Conservation (phyloP, 2,888 invertebrate species). For the Epistrophella euchroma region DNA sequence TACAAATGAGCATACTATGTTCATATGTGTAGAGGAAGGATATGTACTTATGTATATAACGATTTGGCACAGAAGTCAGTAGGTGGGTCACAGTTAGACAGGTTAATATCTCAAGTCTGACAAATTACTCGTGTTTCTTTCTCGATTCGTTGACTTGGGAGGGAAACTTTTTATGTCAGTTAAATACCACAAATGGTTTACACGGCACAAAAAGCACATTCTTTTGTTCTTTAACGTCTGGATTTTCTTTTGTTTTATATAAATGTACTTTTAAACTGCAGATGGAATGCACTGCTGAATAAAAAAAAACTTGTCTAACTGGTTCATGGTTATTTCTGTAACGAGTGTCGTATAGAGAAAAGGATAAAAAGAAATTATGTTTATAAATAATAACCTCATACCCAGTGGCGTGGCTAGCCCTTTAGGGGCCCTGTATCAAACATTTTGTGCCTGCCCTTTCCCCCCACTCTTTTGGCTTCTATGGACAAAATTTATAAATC, state of each 20-base stretch:
- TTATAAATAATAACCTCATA: not conserved
- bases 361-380: not conserved
- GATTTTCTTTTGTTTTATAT: not conserved
- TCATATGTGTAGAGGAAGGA: not conserved
- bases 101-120: constrained; percentile 73
- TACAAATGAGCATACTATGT: not conserved
- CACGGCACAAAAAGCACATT: constrained; percentile 35
- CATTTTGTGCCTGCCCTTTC: too few relatives aligned
- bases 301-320: not conserved
- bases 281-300: too few relatives aligned
- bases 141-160: constrained; percentile 59
- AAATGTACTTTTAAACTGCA: too few relatives aligned
- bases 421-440: too few relatives aligned
- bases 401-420: too few relatives aligned
- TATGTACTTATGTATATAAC: not conserved
- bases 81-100: constrained; percentile 59
- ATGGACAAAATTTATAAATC: too few relatives aligned
- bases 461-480: too few relatives aligned
- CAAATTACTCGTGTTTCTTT: constrained; percentile 66
- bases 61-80: constrained; percentile 33
- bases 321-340: not conserved
- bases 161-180: constrained; percentile 44
- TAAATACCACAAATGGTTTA: constrained; percentile 30
- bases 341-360: not conserved
- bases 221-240: not conserved